phyloP scores from a whole-genome alignment of 2,797 vertebrate genomes.

The Triplophysa bombifrons region DNA sequence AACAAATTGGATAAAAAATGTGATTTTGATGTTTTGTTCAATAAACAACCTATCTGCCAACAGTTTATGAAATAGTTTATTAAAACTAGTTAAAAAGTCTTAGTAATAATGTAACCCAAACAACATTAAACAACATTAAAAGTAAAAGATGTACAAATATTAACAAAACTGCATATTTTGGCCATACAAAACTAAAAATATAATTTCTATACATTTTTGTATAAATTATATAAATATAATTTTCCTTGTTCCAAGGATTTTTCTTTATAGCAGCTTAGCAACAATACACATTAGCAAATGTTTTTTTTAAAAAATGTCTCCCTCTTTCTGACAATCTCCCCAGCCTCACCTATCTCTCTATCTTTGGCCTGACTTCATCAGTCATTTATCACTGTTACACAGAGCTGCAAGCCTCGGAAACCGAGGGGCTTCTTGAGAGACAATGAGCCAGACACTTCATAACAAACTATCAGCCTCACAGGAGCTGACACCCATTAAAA shows the following conservation, averaged over 20 bases:
- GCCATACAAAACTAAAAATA: no score
- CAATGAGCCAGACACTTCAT: slow-evolving; percentile 43
- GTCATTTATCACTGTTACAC: slow-evolving; percentile 49
- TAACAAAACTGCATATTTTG: no score
- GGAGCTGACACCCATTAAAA: slow-evolving; percentile 51
- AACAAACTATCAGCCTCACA: slow-evolving; percentile 44
- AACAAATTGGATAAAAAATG: slow-evolving; percentile 14
- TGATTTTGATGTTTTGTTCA: background rate
- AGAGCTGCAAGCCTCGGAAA: slow-evolving; percentile 34
- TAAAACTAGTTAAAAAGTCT: no score
- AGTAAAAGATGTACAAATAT: no score
- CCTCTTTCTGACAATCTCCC: background rate
- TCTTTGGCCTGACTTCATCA: slow-evolving; percentile 45
- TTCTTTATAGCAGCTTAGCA: background rate
- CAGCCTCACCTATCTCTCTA: background rate
- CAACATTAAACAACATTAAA: no score
- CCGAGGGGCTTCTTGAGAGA: slow-evolving; percentile 35
- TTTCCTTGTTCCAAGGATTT: background rate
- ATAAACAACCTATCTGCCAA: no score
- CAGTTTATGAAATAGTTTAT: no score
- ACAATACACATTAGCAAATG: background rate
- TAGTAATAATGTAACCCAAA: no score
- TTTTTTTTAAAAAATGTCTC: no score
- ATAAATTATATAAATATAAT: no score
- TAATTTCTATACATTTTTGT: no score